Conservation (phyloP, 2,797 vertebrate species). For the Acanthurus leucopareius region DNA sequence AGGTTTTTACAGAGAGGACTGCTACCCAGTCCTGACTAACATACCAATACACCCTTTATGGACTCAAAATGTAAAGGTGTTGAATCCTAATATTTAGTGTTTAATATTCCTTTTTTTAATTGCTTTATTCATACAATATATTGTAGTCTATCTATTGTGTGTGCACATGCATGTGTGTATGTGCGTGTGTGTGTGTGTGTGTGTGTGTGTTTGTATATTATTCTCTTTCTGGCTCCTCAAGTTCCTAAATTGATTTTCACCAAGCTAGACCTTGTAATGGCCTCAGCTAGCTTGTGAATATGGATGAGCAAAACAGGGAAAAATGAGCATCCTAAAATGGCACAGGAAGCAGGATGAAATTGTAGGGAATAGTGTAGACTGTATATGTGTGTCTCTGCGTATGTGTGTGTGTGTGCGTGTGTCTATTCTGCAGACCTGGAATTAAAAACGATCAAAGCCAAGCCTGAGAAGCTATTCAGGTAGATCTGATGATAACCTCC, state of each 20-base stretch:
- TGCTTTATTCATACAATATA: conserved; percentile 1
- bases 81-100: neutral
- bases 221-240: conserved; percentile 53
- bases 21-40: no score
- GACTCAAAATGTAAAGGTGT: conserved; percentile 4
- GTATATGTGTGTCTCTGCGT: conserved; percentile 28
- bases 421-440: conserved; percentile 56
- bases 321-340: conserved; percentile 68
- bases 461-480: conserved; percentile 81
- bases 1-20: neutral
- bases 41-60: neutral
- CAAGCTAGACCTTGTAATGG: conserved; percentile 62
- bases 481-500: conserved; percentile 85
- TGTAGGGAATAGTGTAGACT: conserved; percentile 26
- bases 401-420: conserved; percentile 43
- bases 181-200: neutral
- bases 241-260: conserved; percentile 78
- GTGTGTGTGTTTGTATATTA: neutral
- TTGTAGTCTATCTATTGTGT: conserved; percentile 15
- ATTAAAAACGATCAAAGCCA: conserved; percentile 85
- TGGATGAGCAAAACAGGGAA: conserved; percentile 70
- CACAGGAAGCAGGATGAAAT: conserved; percentile 63
- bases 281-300: conserved; percentile 77
- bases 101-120: neutral
- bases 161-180: neutral